These are phyloP conservation scores for Muntiacus muntjak DNA, from an alignment of 2,113 vertebrate species.

Conservation along the genomic window DNA sequence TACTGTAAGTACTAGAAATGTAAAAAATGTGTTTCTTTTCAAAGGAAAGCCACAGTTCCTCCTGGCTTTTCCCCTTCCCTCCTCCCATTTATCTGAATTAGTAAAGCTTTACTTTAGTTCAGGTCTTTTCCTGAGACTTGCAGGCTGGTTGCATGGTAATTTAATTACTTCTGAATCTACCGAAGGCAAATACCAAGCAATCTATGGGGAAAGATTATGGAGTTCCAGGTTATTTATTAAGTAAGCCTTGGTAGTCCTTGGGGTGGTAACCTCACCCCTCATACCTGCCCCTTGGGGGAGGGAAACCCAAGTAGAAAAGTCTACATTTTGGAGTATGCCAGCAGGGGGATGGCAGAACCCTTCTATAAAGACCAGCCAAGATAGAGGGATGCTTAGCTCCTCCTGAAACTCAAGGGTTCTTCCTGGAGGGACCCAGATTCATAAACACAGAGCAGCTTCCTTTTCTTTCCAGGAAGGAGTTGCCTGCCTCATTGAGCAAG, in stretches of 20 bases:
- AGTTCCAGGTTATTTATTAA: slow-evolving; percentile 23
- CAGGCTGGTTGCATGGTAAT: not conserved
- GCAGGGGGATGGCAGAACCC: not conserved
- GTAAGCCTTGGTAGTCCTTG: not conserved
- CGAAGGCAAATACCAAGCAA: slow-evolving; percentile 26
- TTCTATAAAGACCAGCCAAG: not conserved
- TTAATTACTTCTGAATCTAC: slow-evolving; percentile 50
- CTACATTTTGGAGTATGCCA: not conserved
- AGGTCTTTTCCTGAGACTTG: not conserved
- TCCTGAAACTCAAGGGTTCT: not conserved
- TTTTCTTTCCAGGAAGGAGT: not conserved
- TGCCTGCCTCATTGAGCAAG: fast-evolving
- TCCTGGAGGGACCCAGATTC: not conserved
- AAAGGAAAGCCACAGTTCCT: slow-evolving; percentile 45
- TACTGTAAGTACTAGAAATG: slow-evolving; percentile 40
- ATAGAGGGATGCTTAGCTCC: not conserved
- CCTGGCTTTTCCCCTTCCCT: not conserved
- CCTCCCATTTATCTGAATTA: slow-evolving; percentile 28
- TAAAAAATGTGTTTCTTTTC: slow-evolving; percentile 57
- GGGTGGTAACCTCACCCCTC: not conserved
- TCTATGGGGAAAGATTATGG: not conserved
- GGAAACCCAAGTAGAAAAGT: not conserved
- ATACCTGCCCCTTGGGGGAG: not conserved
- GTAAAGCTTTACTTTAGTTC: slow-evolving; percentile 5
- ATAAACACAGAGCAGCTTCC: not conserved